Evolutionary conservation across 2,888 invertebrate species (phyloP).

Genomic region (Drosophila niveifrons): DNA sequence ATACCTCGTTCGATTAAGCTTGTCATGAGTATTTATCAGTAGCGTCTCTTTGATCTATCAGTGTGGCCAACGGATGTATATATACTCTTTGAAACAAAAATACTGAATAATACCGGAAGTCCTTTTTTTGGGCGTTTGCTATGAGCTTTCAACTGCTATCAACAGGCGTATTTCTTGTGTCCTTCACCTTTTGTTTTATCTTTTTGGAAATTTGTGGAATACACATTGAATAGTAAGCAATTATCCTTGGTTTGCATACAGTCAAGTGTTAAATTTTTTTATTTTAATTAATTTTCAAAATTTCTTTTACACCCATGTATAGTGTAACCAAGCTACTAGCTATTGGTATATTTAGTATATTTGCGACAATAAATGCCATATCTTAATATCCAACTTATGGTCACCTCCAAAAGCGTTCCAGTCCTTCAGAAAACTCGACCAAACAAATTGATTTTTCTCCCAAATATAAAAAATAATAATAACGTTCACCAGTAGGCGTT

Average conservation of each 20-base stretch:
- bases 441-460: constrained; percentile 63
- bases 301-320: no score
- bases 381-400: constrained; percentile 42
- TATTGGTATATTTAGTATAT: not conserved
- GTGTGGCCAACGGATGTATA: not conserved
- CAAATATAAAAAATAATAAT: constrained; percentile 37
- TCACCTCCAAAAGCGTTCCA: not conserved
- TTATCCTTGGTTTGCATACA: no score
- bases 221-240: no score
- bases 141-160: no score
- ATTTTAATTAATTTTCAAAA: not conserved
- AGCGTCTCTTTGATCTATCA: not conserved
- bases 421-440: constrained; percentile 36
- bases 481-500: constrained; percentile 6
- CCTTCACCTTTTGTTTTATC: no score
- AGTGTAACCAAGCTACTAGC: not conserved
- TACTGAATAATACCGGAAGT: not conserved
- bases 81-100: not conserved
- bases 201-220: no score
- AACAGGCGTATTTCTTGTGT: no score
- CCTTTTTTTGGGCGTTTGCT: not conserved
- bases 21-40: not conserved
- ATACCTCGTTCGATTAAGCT: not conserved
- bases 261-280: not conserved
- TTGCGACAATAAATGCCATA: constrained; percentile 35